phyloP scores from a whole-genome alignment of 2,888 invertebrate genomes.

The Cantharis nigra region DNA sequence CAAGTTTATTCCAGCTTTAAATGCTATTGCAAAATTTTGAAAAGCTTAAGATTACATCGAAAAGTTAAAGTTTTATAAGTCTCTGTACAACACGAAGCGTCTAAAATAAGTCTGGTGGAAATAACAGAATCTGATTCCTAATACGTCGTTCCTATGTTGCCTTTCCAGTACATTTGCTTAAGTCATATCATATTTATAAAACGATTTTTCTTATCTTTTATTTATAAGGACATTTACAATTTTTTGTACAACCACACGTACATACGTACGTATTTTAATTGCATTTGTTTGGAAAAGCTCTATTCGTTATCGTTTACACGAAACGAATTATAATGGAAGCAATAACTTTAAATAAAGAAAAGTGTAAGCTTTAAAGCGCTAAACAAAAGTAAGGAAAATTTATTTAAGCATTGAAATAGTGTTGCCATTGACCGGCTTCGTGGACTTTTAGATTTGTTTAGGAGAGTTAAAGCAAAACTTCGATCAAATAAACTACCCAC shows the following conservation, averaged over 20 bases:
- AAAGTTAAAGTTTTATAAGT: conserved; percentile 23
- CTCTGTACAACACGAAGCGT: conserved; percentile 15
- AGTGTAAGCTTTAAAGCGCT: conserved; percentile 15
- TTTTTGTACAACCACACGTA: neutral
- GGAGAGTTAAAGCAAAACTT: conserved; percentile 19
- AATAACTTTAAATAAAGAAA: neutral
- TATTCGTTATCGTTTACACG: neutral
- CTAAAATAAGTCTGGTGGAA: conserved; percentile 27
- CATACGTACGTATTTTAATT: neutral
- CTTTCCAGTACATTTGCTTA: conserved; percentile 32
- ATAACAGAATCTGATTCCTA: conserved; percentile 32
- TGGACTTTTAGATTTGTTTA: conserved; percentile 26
- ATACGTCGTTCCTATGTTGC: conserved; percentile 29
- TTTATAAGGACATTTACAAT: conserved; percentile 9
- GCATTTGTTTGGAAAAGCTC: neutral
- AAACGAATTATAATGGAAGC: neutral
- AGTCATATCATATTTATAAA: conserved; percentile 34
- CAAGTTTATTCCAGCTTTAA: neutral
- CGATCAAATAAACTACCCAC: conserved; percentile 20
- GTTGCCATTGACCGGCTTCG: conserved; percentile 31
- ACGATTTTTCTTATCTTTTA: conserved; percentile 22
- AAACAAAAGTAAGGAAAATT: conserved; percentile 24
- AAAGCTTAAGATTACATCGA: conserved; percentile 19
- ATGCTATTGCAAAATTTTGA: conserved; percentile 3
- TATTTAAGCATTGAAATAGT: conserved; percentile 31